Evolutionary conservation across 2,888 invertebrate genomes (phyloP).

Genomic region (Spilarctia lutea): DNA sequence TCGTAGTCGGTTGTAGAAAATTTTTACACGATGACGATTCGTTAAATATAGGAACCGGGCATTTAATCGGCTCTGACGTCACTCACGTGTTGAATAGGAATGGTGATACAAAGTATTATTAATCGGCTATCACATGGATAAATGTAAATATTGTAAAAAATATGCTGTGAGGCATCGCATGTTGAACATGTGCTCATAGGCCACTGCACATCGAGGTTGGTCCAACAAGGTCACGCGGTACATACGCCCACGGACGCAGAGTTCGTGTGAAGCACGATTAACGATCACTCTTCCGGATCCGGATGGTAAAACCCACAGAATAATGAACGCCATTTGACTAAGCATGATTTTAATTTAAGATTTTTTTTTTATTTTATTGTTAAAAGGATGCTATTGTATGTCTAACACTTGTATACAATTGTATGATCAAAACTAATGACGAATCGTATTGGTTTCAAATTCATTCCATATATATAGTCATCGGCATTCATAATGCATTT

Average conservation of each 20-base stretch:
- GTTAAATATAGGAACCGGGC: too few relatives aligned
- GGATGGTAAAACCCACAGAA: slow-evolving; percentile 46
- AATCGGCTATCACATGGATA: neutral
- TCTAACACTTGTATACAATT: neutral
- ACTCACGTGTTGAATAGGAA: too few relatives aligned
- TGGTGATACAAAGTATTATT: too few relatives aligned
- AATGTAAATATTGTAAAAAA: neutral
- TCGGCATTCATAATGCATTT: neutral
- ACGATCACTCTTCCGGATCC: slow-evolving; percentile 51
- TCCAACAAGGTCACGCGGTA: slow-evolving; percentile 36
- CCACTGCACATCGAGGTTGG: slow-evolving; percentile 52
- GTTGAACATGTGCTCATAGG: neutral
- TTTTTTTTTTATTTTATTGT: slow-evolving; percentile 21
- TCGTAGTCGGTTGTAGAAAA: too few relatives aligned
- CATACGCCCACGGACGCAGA: slow-evolving; percentile 41
- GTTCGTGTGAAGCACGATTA: slow-evolving; percentile 41
- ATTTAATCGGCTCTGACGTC: too few relatives aligned
- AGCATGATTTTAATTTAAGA: slow-evolving; percentile 32
- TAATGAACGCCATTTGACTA: slow-evolving; percentile 33
- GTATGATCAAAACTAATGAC: neutral
- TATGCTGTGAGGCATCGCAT: neutral
- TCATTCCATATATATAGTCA: too few relatives aligned
- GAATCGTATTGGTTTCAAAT: neutral
- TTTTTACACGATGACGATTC: too few relatives aligned
- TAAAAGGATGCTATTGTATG: slow-evolving; percentile 7